Evolutionary conservation across 2,888 invertebrate genomes (phyloP).

Genomic region (Steinernema carpocapsae): DNA sequence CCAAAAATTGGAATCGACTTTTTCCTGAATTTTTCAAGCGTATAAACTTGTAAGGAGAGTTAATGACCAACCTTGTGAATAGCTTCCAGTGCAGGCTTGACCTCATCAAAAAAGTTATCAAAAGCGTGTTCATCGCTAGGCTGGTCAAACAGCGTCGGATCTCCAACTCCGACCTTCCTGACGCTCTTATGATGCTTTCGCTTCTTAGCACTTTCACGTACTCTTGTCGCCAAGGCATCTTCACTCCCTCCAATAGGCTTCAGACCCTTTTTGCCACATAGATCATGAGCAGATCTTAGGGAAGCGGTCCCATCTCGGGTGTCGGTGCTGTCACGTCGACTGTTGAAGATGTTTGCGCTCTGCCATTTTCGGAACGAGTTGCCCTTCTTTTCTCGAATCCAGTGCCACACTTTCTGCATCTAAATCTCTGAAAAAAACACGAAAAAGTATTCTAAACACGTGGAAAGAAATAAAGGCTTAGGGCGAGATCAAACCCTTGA

Average conservation of each 20-base stretch:
- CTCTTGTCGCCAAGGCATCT: conserved; percentile 21
- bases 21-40: no score
- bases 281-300: no score
- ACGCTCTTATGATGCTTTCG: conserved; percentile 1
- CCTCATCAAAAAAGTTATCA: conserved; percentile 9
- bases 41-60: neutral
- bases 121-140: neutral
- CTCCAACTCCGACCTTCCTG: conserved; percentile 8
- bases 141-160: neutral
- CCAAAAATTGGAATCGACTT: no score
- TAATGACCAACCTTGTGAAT: conserved; percentile 5
- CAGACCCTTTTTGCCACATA: conserved; percentile 26
- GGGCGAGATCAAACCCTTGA: neutral
- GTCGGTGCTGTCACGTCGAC: neutral
- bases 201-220: no score
- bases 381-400: conserved; percentile 59
- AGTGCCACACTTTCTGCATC: conserved; percentile 61
- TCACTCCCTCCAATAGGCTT: conserved; percentile 41
- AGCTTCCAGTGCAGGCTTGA: neutral
- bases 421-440: neutral
- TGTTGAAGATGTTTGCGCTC: conserved; percentile 23
- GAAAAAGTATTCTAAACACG: neutral
- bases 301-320: neutral
- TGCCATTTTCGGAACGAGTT: conserved; percentile 60
- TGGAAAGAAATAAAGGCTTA: neutral